phyloP scores from a whole-genome alignment of 1,140 invertebrate species.

The Drosophila carrolli region DNA sequence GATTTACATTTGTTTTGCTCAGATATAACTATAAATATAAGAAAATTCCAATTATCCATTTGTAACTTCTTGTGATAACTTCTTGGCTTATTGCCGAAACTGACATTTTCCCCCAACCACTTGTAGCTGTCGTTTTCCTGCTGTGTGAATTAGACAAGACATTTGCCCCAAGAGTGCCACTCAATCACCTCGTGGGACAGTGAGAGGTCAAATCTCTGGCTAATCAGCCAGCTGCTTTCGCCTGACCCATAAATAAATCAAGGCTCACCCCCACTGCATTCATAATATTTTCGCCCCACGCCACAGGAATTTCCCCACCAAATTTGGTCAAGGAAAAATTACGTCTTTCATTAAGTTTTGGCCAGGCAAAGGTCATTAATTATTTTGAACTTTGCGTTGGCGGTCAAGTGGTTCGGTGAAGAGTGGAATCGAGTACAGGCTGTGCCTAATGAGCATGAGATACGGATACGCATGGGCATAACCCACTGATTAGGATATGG shows the following conservation, averaged over 20 bases:
- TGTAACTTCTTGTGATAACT: neutral
- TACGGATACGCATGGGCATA: slow-evolving; percentile 54
- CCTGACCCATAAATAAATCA: slow-evolving; percentile 77
- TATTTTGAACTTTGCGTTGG: slow-evolving; percentile 78
- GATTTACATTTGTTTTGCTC: too few relatives aligned
- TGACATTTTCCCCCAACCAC: slow-evolving; percentile 4
- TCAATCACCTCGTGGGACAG: slow-evolving; percentile 57
- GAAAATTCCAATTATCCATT: neutral
- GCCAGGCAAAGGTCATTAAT: slow-evolving; percentile 75
- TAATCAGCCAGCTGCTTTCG: slow-evolving; percentile 66
- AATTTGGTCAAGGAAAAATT: slow-evolving; percentile 55
- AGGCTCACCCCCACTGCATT: slow-evolving; percentile 42
- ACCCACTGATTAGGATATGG: slow-evolving; percentile 45
- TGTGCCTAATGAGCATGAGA: slow-evolving; percentile 82
- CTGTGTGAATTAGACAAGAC: slow-evolving; percentile 74
- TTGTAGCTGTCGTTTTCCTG: slow-evolving; percentile 33
- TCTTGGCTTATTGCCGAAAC: neutral
- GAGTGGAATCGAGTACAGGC: slow-evolving; percentile 50
- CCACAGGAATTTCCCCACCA: neutral
- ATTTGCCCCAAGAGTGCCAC: slow-evolving; percentile 43
- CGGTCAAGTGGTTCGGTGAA: slow-evolving; percentile 56
- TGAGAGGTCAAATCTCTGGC: slow-evolving; percentile 60
- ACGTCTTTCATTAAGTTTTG: slow-evolving; percentile 81
- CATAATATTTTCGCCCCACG: slow-evolving; percentile 32
- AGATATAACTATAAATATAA: neutral